Base-by-base conservation (phyloP, 1,140 invertebrate species). In the Zaprionus taronus region DNA sequence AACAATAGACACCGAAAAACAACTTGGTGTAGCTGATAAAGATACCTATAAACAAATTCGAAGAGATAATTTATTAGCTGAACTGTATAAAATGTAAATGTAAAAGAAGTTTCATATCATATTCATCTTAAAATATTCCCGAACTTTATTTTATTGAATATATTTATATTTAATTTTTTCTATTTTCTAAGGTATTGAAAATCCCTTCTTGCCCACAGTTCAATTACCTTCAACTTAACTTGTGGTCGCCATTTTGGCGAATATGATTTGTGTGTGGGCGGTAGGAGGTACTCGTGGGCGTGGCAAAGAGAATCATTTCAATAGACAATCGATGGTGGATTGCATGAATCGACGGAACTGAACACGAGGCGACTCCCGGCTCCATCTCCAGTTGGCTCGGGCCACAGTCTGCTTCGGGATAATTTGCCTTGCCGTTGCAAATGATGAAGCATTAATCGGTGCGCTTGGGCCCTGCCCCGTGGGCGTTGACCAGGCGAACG, bases 381-480 rank as follows among this genome's bases (percentile, higher is more conserved):
- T 5, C 47, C 11, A 11, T 20, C 56, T 60, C 12, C 34, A 47
- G 26, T 34, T 58, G 68, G 63, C 17, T 41, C 60, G 65, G 73
- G 64, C 49, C 80, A 77, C 62, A 74, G 77, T 55, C 51, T 77
- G 77, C 71, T 24, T 24, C 53, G 34, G 63, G 68, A 79, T 86
- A 79, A 86, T 82, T 86, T 86, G 74, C 62, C 56, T 78, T 77
- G 51, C 55, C 61, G 34, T 65, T 78, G 80, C 75, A 89, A 89
- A 89, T 90, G 84, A 90, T 81, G 79, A 83, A 65, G 79, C 85
- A 89, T 84, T 84, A 90, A 84, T 89, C 81, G 75, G 64, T 65
- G 49, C 41, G 60, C 49, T 77, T 74, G 62, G 38, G 82, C 55
- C 72, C 85, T 58, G 78, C 81, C 85, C 79, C 75, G 51, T 65